A percentile compares a stretch with the other conserved stretches of the same genome.
Conservation (phyloP, 2,797 vertebrate species). For the Craterocephalus amniculus region DNA sequence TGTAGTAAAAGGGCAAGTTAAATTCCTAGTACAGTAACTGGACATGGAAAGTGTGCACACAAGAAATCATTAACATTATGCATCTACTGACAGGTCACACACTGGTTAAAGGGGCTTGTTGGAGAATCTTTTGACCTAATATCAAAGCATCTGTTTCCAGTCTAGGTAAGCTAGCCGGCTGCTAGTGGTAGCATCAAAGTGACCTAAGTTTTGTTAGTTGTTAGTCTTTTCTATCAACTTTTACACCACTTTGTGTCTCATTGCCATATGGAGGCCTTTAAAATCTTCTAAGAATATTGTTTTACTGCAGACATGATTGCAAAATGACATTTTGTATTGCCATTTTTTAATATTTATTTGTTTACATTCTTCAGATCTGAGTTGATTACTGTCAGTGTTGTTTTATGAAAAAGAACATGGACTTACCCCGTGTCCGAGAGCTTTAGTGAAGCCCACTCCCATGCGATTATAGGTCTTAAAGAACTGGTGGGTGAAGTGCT, state of each 20-base stretch:
- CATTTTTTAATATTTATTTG: background rate
- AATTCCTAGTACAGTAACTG: background rate
- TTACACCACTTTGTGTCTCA: background rate
- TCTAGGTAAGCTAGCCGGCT: too few relatives aligned
- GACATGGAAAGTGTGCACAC: background rate
- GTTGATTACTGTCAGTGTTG: background rate
- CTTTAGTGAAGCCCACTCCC: slow-evolving; percentile 93
- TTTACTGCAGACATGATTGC: background rate
- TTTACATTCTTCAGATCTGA: background rate
- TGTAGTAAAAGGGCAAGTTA: background rate
- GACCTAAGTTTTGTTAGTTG: too few relatives aligned
- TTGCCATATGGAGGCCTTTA: background rate
- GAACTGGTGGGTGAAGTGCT: slow-evolving; percentile 99
- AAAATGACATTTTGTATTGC: background rate
- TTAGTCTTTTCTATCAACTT: too few relatives aligned
- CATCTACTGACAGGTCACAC: too few relatives aligned
- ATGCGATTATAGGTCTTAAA: slow-evolving; percentile 94
- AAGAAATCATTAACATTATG: too few relatives aligned
- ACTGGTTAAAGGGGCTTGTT: too few relatives aligned
- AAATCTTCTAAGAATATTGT: background rate
- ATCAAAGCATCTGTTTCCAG: too few relatives aligned
- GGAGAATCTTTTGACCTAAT: too few relatives aligned
- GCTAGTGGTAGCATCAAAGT: too few relatives aligned
- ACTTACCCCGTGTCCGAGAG: slow-evolving; percentile 92
- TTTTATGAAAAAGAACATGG: background rate